A percentile compares a stretch with the other conserved stretches of the same genome.
Evolutionary conservation across 2,113 vertebrate genomes (phyloP).

Genomic region (Phasianus colchicus): DNA sequence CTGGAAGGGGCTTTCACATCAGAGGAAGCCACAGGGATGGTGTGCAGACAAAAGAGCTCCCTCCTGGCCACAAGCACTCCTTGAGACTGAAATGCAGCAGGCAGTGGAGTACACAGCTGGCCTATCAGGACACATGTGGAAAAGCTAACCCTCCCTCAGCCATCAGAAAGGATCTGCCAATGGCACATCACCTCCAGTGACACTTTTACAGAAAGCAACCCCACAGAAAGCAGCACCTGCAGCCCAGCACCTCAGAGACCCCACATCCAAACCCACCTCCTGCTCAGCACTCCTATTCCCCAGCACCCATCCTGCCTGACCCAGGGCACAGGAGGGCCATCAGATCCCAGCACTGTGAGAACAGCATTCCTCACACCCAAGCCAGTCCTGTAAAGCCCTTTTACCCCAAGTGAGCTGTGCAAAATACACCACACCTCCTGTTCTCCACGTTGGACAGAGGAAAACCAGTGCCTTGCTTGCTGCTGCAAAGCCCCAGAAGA

Average conservation of each 20-base stretch:
- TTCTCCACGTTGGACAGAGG: fast-evolving
- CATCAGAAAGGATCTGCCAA: not conserved
- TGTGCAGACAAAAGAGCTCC: not conserved
- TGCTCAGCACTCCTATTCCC: not conserved
- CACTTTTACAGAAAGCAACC: not conserved
- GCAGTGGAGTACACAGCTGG: not conserved
- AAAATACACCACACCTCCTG: not conserved
- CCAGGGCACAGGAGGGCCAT: not conserved
- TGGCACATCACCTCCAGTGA: not conserved
- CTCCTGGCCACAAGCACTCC: not conserved
- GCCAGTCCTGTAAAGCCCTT: not conserved
- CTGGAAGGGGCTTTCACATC: fast-evolving
- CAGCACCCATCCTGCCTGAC: fast-evolving
- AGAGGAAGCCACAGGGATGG: not conserved
- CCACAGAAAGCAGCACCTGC: not conserved
- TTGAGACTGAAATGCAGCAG: not conserved
- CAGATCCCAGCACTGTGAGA: not conserved
- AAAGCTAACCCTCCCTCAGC: not conserved
- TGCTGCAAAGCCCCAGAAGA: not conserved
- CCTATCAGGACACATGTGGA: not conserved
- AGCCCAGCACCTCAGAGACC: not conserved
- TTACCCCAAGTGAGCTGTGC: not conserved
- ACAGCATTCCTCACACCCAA: not conserved
- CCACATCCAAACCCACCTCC: not conserved
- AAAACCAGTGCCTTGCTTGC: not conserved